These are phyloP conservation scores for Caenorhabditis elegans DNA, from an alignment of 1,140 invertebrate genomes.

Conservation along the genomic window DNA sequence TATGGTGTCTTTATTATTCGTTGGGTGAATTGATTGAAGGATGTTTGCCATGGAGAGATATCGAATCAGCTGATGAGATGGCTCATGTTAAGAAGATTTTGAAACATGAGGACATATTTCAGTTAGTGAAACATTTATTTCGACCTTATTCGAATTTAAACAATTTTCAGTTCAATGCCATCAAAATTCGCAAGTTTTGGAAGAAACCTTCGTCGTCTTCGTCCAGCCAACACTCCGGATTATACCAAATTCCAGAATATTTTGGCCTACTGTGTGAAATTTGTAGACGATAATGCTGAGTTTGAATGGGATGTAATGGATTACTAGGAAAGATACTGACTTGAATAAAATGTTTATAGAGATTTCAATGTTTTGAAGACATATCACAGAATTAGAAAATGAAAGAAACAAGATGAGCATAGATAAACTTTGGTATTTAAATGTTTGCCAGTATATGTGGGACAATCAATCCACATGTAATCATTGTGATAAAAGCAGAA, in stretches of 20 bases:
- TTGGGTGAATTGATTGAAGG: conserved; percentile 81
- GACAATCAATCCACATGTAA: conserved; percentile 40
- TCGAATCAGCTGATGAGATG: conserved; percentile 22
- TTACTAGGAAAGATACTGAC: no score
- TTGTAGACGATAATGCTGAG: neutral
- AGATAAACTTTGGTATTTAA: no score
- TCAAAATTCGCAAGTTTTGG: neutral
- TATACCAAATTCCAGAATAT: conserved; percentile 3
- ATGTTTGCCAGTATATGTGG: conserved; percentile 37
- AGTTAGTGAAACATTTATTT: neutral
- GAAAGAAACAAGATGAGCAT: no score
- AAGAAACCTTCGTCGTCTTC: neutral
- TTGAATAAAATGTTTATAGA: no score
- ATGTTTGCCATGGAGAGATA: conserved; percentile 83
- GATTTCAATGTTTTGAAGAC: no score
- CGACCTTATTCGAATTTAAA: neutral
- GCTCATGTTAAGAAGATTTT: conserved; percentile 42
- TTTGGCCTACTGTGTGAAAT: neutral
- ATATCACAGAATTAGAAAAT: no score
- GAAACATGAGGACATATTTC: conserved; percentile 47
- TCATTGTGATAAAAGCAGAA: conserved; percentile 34
- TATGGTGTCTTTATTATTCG: conserved; percentile 86
- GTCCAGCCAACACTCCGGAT: neutral
- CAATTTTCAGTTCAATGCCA: neutral
- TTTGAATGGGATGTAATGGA: conserved; percentile 18